Base-by-base conservation (phyloP, 2,888 invertebrate genomes). In the Notocelia uddmanniana region DNA sequence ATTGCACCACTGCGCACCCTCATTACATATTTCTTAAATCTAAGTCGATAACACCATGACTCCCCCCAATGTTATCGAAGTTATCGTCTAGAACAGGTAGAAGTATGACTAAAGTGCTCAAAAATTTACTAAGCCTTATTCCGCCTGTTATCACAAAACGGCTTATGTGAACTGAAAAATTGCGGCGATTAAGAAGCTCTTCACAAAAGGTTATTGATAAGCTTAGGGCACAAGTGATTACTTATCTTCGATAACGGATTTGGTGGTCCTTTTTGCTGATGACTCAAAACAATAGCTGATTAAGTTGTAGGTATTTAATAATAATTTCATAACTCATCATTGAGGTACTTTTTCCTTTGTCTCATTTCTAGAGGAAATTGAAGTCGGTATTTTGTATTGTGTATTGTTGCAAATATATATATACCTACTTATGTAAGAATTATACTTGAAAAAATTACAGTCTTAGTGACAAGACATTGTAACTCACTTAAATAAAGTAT, bases 221-320 rank as follows among this genome's bases (percentile, higher is more conserved):
- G 67, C 54, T 59, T 31, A 52, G 59, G 13, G 52, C 41, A 11
- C 23, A 34, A 64, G 48, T 11, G 19, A 13, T 58, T 57, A 34
- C 48, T 71, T 71, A 71, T 67, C 67, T 6, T 3, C 21, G 45
- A 67, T 60, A 71, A 67, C 71, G 19, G 54, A 34, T 8, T 60
- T 26, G 68, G 68, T 55, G 54, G 60, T 52, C 54, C 60, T 64
- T 34, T 37, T 21, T 52, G n/a, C n/a, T n/a, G 37, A 37, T 48
- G 67, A 18, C 13, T 18, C 48, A 62, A 31, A 62, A 50, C 26
- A 62, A 62, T 18, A 15, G 48, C 3, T 60, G 26, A 45, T 59
- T n/a, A 41, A 0, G 23, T n/a, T 18, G 0, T 19, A 31, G n/a
- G n/a, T 50, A 18, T 13, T 62, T 62, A 50, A 50, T 62, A 62